Evolutionary conservation across 2,113 vertebrate genomes (phyloP).

Genomic region (Nibea coibor): DNA sequence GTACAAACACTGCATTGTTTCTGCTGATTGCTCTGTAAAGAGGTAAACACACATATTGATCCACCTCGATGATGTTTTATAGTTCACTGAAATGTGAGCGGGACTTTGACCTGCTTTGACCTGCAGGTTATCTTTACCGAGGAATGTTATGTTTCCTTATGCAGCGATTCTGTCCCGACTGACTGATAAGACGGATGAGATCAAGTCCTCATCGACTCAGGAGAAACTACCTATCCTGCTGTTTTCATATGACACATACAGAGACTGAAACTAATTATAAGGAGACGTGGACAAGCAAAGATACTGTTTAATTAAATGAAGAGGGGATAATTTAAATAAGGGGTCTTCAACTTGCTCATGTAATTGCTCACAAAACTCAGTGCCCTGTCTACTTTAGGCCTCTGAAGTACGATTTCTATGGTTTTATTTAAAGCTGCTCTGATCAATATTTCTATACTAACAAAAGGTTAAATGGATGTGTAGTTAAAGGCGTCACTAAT

Average conservation of each 20-base stretch:
- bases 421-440: too few relatives aligned
- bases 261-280: neutral
- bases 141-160: conserved; percentile 16
- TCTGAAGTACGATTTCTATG: too few relatives aligned
- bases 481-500: too few relatives aligned
- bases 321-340: too few relatives aligned
- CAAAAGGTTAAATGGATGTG: too few relatives aligned
- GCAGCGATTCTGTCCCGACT: neutral
- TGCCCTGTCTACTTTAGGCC: too few relatives aligned
- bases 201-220: conserved; percentile 3
- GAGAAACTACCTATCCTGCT: neutral
- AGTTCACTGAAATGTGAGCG: conserved; percentile 25
- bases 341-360: too few relatives aligned
- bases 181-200: conserved; percentile 37
- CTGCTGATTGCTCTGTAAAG: neutral
- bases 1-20: neutral
- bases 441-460: too few relatives aligned
- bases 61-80: neutral
- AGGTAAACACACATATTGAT: neutral
- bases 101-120: conserved; percentile 67
- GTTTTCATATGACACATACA: conserved; percentile 13
- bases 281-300: neutral
- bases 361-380: too few relatives aligned
- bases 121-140: conserved; percentile 20
- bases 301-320: too few relatives aligned